Base-by-base conservation (phyloP, 2,888 invertebrate genomes). In the Bhutanitis thaidina region DNA sequence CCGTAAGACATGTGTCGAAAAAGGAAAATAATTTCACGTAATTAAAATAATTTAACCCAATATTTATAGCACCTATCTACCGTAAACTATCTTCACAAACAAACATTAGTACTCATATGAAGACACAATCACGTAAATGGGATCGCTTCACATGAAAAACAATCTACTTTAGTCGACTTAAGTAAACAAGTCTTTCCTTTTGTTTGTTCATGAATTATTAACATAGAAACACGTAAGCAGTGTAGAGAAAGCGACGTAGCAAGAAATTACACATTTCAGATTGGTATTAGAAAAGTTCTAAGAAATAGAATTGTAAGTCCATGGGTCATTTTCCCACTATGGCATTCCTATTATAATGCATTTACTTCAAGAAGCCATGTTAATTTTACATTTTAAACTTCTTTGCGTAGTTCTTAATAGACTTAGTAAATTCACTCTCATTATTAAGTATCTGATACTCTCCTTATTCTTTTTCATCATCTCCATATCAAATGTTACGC, bases 81-180 rank as follows among this genome's bases (percentile, higher is more conserved):
- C 27, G 29, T 16, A 48, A 39, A 20, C 27, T 27, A 40, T 41
- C 9, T 13, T 29, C 12, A 36, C 29, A 12, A 43, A 32, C 32
- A 43, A 30, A 16, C 15, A 32, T 1, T 30, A 12, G 43, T 34
- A 46, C 7, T 1, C 14, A 39, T 10, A 39, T 27, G 39, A 25
- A 38, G 38, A 38, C 20, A 34, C 49, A 50, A 50, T 50, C 49
- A 39, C 30, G 13, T 39, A 50, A 43, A 50, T 43, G 37, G 43
- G 39, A 35, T 15, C 34, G 9, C 39, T 44, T 50, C 15, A 38
- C 32, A 20, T 43, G 37, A 32, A 46, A 46, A 38, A 46, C 43
- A 50, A 50, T 44, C 38, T 14, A 38, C 39, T 44, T 38, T 15
- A 25, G 14, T 44, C 16, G 12, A 15, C 37, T 37, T 37, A 38